Conservation (phyloP, 2,797 vertebrate species). For the Tolypeutes matacus region DNA sequence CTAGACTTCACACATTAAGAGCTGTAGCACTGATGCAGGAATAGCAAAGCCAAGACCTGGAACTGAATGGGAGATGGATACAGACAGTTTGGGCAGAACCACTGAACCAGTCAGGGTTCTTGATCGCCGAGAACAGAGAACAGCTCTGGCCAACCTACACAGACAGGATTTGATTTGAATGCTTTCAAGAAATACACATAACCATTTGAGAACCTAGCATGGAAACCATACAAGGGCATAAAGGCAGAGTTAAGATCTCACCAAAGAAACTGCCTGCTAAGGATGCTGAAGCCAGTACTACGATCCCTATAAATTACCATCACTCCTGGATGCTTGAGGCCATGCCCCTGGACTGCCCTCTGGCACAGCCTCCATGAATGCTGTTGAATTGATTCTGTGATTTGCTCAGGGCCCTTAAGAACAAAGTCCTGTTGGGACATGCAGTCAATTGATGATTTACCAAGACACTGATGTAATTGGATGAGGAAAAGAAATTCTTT, state of each 20-base stretch:
- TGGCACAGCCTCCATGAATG: background rate
- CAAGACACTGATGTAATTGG: background rate
- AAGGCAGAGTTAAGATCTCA: background rate
- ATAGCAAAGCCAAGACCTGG: background rate
- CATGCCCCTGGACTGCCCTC: background rate
- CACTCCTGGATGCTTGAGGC: background rate
- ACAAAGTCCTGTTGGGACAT: background rate
- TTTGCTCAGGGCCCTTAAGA: too few relatives aligned
- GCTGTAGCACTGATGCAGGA: background rate
- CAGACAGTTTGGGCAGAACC: background rate
- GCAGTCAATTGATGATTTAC: background rate
- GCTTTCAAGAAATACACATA: background rate
- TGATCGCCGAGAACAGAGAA: background rate
- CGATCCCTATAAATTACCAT: background rate
- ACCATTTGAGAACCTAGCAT: background rate
- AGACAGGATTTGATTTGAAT: too few relatives aligned
- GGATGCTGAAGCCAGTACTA: background rate
- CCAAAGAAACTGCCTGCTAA: background rate
- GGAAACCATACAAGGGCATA: background rate
- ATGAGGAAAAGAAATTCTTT: background rate
- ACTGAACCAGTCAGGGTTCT: background rate
- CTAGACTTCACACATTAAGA: background rate
- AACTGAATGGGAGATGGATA: background rate
- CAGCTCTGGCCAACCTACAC: background rate
- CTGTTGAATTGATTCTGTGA: rapidly evolving